Evolutionary conservation across 2,888 invertebrate genomes (phyloP), one percentile per base, ranked within the genome.

Genomic region (Sceliomorpha sp.): DNA sequence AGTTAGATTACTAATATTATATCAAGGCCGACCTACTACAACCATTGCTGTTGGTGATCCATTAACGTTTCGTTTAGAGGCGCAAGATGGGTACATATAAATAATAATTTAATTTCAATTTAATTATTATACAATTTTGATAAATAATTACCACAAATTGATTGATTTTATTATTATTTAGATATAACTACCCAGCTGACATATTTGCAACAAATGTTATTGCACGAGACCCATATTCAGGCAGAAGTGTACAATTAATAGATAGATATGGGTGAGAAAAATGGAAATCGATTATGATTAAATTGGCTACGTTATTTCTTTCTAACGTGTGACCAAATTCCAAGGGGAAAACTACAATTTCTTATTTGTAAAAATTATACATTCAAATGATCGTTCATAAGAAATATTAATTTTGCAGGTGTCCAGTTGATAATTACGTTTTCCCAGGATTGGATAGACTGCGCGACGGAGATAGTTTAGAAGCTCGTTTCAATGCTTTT

Each of bases 11-110:
- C 90, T 94, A 89, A 96, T 97, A 76, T 88, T 97, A 39, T 97
- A 97, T 85, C 96, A 97, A 89, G 96, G 96, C 34, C 89, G 96
- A 74, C 96, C 97, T 0, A 97, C 97, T 0, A 97, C 96, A 0
- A 97, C 96, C 0, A 97, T 97, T 37, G 97, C 97, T 4, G 97
- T 97, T 1, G 97, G 97, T 0, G 97, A 97, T 88, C 96, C 96
- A 0, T 86, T 97, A 5, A 96, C 96, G 5, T 96, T 97, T 90
- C 92, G 95, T 68, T 88, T 97, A 42, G 97, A 97, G 89, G 93
- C 96, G 0, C 95, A 96, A 88, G 96, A 96, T 79, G 96, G 96
- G 68, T 87, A 74, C 60, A 62, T n/a, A 42, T 32, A 26, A 3
- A 10, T 10, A 32, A 32, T 32, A 32, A 32, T n/a, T n/a, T n/a